Evolutionary conservation across 2,113 vertebrate genomes (phyloP), one percentile per base, ranked within the genome.

Genomic region (Pedetes capensis): DNA sequence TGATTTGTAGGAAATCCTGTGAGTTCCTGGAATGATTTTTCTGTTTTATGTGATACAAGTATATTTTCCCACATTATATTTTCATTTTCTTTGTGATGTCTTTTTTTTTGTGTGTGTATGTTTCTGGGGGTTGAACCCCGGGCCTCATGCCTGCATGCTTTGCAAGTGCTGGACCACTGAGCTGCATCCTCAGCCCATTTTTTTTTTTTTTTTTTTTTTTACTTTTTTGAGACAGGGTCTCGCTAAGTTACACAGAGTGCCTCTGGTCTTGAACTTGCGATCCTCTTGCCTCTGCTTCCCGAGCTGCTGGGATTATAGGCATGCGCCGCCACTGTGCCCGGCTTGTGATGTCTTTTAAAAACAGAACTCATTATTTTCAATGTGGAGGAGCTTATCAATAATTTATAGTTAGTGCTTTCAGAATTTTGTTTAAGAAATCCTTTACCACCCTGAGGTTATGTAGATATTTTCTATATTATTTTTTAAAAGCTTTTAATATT

Each of bases 401-500:
- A 86, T 66, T 89, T 97, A 78, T 32, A 51, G 23, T 66, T 91
- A 91, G 23, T 61, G 18, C 1, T 34, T 20, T 95, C 53, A 74
- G 2, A 84, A 80, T 61, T 37, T 75, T 64, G 16, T 49, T 61
- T 84, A 80, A 76, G 53, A 85, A 55, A 59, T 80, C 0, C 3
- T 80, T 68, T 94, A 3, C 16, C 63, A 55, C 42, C 55, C 37
- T 53, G 39, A 81, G 42, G 23, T 91, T 37, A 72, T 49, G 8
- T 4, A 17, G 42, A 55, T 81, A 71, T 76, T 44, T 74, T 72
- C n/a, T 23, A 2, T 51, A 53, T 57, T 83, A 55, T 91, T 79
- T 96, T 87, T 23, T 94, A 80, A 63, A 82, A 61, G 8, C 7
- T 76, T 95, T 49, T 74, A 95, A 61, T 89, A 82, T 57, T 88